Percentiles rank a stretch among this genome's conserved stretches.
phyloP scores from a whole-genome alignment of 2,888 invertebrate species.

The Vesta saturnalis region DNA sequence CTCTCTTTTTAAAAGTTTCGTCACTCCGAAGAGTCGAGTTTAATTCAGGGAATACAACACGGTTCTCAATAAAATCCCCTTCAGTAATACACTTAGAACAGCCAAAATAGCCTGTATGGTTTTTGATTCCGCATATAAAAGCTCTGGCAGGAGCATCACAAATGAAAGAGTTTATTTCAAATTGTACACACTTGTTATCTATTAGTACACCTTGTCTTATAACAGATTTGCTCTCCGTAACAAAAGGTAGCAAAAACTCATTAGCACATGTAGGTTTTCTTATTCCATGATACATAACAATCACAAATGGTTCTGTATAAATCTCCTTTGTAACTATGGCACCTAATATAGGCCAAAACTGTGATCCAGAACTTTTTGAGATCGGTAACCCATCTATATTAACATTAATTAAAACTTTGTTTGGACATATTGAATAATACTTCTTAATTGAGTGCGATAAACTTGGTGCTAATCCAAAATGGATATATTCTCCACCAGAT shows the following conservation, averaged over 20 bases:
- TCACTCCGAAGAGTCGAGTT: neutral
- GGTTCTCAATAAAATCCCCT: neutral
- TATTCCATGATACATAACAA: neutral
- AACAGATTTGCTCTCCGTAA: neutral
- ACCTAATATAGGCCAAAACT: neutral
- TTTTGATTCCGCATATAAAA: neutral
- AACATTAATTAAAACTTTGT: neutral
- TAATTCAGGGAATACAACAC: neutral
- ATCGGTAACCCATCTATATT: neutral
- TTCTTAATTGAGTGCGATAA: neutral
- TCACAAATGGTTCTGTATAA: neutral
- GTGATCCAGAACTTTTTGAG: neutral
- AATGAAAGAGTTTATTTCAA: neutral
- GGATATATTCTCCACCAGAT: constrained; percentile 3
- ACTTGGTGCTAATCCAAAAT: neutral
- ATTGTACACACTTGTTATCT: neutral
- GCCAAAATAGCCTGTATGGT: neutral
- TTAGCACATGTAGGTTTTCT: neutral
- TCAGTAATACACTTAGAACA: neutral
- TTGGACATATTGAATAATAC: neutral
- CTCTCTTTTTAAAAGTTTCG: neutral
- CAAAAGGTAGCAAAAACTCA: neutral
- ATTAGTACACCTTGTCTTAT: neutral
- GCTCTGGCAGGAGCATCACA: neutral
- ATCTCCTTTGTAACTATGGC: neutral